Evolutionary conservation across 92 coral and sea anemone species (phyloP).

Genomic region (Galaxea fascicularis): DNA sequence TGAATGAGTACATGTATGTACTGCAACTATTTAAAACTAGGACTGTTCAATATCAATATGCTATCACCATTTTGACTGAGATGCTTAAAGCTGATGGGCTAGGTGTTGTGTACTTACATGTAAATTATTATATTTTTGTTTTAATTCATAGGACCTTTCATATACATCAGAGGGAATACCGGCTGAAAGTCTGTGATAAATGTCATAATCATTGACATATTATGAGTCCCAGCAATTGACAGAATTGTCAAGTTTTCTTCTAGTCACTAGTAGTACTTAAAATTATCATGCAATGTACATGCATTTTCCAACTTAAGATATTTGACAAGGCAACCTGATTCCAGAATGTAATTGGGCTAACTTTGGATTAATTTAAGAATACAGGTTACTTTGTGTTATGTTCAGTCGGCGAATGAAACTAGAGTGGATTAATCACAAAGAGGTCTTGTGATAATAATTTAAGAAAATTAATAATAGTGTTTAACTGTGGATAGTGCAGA

Average conservation of each 20-base stretch:
- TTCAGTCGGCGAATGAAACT: not conserved
- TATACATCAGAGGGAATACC: constrained; percentile 1
- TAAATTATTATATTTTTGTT: not conserved
- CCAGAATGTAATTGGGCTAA: not conserved
- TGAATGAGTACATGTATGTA: no score
- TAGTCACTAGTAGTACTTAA: not conserved
- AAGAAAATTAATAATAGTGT: constrained; percentile 2
- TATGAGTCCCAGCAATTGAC: not conserved
- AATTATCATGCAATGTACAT: not conserved
- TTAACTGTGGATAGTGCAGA: constrained; percentile 1
- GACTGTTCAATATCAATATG: no score
- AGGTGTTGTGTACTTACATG: not conserved
- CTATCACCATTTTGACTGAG: no score
- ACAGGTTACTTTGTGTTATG: constrained; percentile 8
- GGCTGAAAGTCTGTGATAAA: not conserved
- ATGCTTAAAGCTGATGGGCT: not conserved
- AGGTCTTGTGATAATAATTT: constrained; percentile 26
- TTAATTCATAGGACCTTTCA: not conserved
- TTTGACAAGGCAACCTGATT: constrained; percentile 13
- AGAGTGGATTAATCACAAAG: constrained; percentile 18
- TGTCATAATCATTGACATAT: not conserved
- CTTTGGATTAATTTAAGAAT: constrained; percentile 13
- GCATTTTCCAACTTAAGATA: constrained; percentile 24
- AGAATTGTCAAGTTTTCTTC: not conserved
- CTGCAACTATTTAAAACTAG: no score